Conservation (phyloP, 2,888 invertebrate genomes). For the Drosophila borborema region DNA sequence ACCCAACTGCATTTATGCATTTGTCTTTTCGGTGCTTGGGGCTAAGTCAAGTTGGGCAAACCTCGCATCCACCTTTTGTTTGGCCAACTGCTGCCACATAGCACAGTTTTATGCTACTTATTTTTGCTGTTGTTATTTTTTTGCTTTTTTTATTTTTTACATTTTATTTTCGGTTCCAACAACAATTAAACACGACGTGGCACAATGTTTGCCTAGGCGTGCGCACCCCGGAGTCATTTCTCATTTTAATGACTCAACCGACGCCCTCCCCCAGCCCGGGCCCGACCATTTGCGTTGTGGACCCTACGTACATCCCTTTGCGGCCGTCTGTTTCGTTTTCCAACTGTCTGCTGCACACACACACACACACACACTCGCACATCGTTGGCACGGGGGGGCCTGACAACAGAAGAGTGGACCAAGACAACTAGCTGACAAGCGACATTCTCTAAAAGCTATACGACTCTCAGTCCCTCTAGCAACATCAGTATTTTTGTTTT, state of each 20-base stretch:
- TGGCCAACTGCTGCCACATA: conserved; percentile 44
- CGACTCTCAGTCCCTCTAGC: conserved; percentile 12
- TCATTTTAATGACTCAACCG: conserved; percentile 78
- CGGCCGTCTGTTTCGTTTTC: conserved; percentile 39
- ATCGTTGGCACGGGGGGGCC: conserved; percentile 43
- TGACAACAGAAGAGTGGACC: conserved; percentile 32
- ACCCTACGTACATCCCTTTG: conserved; percentile 4
- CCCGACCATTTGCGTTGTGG: not conserved
- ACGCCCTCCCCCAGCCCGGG: conserved; percentile 47
- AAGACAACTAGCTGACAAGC: conserved; percentile 34
- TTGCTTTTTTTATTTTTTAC: not conserved
- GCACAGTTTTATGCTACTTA: conserved; percentile 27
- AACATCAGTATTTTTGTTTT: no score
- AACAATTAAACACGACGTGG: conserved; percentile 71
- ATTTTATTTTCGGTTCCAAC: conserved; percentile 47
- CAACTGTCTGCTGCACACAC: conserved; percentile 44
- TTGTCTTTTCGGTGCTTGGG: conserved; percentile 13
- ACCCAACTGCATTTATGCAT: conserved; percentile 46
- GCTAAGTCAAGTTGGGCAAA: conserved; percentile 61
- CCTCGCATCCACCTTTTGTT: conserved; percentile 32
- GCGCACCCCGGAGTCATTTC: conserved; percentile 69
- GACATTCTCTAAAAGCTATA: not conserved
- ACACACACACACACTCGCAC: not conserved
- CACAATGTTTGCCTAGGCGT: conserved; percentile 65
- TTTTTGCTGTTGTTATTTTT: not conserved